Conservation (phyloP, 2,797 vertebrate genomes). For the Ceyx erithaca region DNA sequence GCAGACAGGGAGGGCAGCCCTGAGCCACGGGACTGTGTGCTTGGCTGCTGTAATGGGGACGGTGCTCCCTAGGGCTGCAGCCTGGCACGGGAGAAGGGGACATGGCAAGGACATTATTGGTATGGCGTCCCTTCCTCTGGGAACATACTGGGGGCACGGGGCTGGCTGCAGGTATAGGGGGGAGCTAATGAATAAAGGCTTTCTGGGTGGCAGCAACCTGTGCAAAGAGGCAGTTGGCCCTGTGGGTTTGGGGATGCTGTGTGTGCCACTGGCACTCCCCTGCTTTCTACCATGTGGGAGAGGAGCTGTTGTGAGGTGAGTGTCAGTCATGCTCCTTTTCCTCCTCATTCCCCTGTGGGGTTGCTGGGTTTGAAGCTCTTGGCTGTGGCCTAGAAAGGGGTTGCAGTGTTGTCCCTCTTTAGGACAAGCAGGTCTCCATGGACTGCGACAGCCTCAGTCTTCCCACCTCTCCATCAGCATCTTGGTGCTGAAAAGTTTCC, state of each 20-base stretch:
- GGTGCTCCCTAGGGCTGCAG: background rate
- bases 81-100: background rate
- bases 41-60: background rate
- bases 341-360: background rate
- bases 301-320: background rate
- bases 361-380: background rate
- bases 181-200: background rate
- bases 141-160: accelerated
- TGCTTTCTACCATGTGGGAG: background rate
- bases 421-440: background rate
- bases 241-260: accelerated
- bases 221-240: background rate
- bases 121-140: accelerated
- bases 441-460: accelerated
- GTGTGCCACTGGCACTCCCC: accelerated
- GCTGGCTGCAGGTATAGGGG: background rate
- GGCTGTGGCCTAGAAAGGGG: background rate
- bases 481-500: background rate
- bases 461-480: background rate
- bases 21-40: accelerated
- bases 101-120: background rate
- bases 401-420: background rate
- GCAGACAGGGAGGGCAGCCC: background rate
- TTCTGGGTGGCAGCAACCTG: accelerated
- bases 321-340: background rate